Base-by-base conservation (phyloP, 1,140 invertebrate species). In the Pogonomyrmex californicus region DNA sequence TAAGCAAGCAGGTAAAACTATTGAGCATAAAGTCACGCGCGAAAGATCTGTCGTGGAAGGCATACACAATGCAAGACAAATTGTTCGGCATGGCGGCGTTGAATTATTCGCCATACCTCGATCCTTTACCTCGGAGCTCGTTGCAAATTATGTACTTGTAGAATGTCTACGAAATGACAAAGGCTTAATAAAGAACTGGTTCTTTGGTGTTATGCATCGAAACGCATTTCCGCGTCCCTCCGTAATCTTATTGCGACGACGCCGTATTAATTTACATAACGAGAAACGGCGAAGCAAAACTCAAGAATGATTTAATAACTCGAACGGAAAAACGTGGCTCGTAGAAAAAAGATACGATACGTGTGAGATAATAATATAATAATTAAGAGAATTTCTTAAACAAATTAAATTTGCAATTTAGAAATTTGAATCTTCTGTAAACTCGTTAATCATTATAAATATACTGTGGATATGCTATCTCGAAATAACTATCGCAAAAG, bases 31-130 rank as follows among this genome's bases (percentile, higher is more conserved):
- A 86, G 75, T 83, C 86, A 63, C 87, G 36, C 51, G 58, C 17
- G 60, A 79, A 44, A 66, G 44, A 71, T 41, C 14, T 12, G 65
- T 73, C 17, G 51, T 38, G 51, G 49, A 51, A 7, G 36, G n/a
- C 47, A 68, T 60, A 36, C 63, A 78, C 87, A 83, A 89, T 78
- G 54, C 65, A 71, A 87, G 88, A 89, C 77, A 89, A 90, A 90
- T 89, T 90, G 87, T 60, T 47, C 33, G 63, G 77, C 30, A 47
- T 41, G 54, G 49, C 44, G 36, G 38, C 47, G 58, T 4, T 89
- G 88, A 88, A 89, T 86, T 82, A 82, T 89, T 86, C 44, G 87
- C 68, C 75, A 47, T 47, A 56, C 12, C 79, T 77, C 78, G 56
- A 75, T 38, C 49, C 62, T n/a, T 47, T 56, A 60, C 36, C 4